Conservation (phyloP, 2,797 vertebrate genomes). For the Toxotes lorentzi region DNA sequence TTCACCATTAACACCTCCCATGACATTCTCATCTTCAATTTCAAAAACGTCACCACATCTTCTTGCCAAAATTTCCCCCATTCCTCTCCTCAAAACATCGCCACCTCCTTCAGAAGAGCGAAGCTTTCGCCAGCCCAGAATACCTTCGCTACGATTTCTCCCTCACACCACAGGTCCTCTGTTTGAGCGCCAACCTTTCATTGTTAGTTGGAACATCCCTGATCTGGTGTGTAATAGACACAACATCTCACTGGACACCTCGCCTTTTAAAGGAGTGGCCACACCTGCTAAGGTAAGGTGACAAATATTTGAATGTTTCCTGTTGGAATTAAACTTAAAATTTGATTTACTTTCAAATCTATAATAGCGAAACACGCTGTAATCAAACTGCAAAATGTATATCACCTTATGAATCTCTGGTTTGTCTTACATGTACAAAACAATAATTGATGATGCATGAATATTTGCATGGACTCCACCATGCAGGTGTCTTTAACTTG, state of each 20-base stretch:
- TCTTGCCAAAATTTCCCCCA: background rate
- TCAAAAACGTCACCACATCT: background rate
- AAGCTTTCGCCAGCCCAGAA: background rate
- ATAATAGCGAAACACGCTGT: background rate
- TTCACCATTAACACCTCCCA: background rate
- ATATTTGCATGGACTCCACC: background rate
- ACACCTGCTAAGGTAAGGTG: slow-evolving; percentile 75
- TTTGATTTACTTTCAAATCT: background rate
- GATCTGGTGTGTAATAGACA: slow-evolving; percentile 80
- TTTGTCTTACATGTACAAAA: background rate
- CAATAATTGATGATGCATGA: background rate
- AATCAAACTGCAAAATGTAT: background rate
- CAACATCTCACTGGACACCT: slow-evolving; percentile 83
- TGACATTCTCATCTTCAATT: background rate
- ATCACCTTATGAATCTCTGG: background rate
- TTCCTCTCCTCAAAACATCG: slow-evolving; percentile 1
- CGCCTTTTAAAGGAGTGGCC: slow-evolving; percentile 79
- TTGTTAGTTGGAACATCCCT: slow-evolving; percentile 89
- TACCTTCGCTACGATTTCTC: background rate
- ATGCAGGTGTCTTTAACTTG: background rate
- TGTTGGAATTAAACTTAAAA: background rate
- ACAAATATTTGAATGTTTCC: background rate
- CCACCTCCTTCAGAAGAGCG: background rate
- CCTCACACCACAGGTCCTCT: slow-evolving; percentile 70
- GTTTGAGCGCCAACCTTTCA: slow-evolving; percentile 81